Base-by-base conservation (phyloP, 2,888 invertebrate species). In the Dendrolimus pini region DNA sequence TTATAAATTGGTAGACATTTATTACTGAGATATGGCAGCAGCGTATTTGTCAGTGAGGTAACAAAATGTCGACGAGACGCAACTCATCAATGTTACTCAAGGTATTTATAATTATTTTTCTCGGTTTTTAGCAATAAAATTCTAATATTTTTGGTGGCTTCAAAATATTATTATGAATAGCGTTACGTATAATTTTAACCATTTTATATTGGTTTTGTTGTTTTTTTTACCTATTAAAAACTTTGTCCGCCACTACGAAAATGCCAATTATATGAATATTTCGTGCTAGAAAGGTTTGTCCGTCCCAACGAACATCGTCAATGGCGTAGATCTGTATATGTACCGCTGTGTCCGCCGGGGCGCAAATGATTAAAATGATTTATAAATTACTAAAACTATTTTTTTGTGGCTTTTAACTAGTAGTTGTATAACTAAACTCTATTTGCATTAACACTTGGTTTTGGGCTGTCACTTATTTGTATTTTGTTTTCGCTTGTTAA, bases 401-500 rank as follows among this genome's bases (percentile, higher is more conserved):
- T 42, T n/a, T 9, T 42, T 42, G 10, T 9, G 10, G 14, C 14
- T 14, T 42, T 42, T 42, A 42, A 7, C n/a, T n/a, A n/a, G n/a
- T n/a, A n/a, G n/a, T 9, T 42, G 10, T 42, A 9, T 42, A 42
- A 9, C 10, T 53, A 55, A n/a, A 58, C 41, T 55, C 42, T 55
- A 53, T 56, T 14, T 55, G n/a, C n/a, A n/a, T n/a, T 41, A 41
- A 54, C 42, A 1, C 14, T 54, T 58, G 53, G 58, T 58, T 53
- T 41, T 58, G 55, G 56, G 53, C 53, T 53, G 41, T 42, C 42
- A 53, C 55, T 58, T 55, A 52, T 52, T 54, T 54, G 53, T 58
- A 53, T 54, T 12, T 14, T 14, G 14, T 58, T 58, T 55, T 13
- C 58, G 58, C 55, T 58, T 58, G 58, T 58, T 54, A n/a, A 58